These are phyloP conservation scores for Pelobates fuscus DNA, from an alignment of 2,113 vertebrate species.

Conservation along the genomic window DNA sequence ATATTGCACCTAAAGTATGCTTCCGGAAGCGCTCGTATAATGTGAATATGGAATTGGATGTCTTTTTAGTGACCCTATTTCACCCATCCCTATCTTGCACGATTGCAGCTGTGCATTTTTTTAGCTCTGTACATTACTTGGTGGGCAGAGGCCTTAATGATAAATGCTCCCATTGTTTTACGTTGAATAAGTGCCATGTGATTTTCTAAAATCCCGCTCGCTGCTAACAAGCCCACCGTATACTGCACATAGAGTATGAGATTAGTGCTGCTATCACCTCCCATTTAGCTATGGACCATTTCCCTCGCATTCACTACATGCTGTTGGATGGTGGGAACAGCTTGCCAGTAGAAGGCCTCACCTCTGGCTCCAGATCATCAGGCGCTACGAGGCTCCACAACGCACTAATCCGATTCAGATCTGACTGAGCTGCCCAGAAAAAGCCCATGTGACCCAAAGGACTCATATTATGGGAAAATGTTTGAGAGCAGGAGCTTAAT, in stretches of 20 bases:
- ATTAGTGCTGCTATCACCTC: constrained; percentile 79
- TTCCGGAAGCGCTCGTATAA: no score
- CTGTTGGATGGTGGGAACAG: constrained; percentile 81
- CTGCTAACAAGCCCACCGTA: constrained; percentile 77
- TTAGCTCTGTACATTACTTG: constrained; percentile 10
- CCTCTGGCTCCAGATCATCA: constrained; percentile 54
- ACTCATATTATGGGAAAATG: constrained; percentile 51
- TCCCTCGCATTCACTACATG: constrained; percentile 72
- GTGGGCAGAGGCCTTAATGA: constrained; percentile 47
- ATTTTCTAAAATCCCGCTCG: constrained; percentile 70
- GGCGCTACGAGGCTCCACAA: constrained; percentile 48
- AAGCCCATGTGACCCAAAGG: constrained; percentile 57
- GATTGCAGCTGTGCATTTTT: constrained; percentile 25
- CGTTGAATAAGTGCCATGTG: constrained; percentile 78
- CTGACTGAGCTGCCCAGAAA: constrained; percentile 36
- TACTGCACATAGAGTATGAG: constrained; percentile 76
- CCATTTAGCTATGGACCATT: constrained; percentile 83
- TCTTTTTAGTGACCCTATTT: constrained; percentile 6
- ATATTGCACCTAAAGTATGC: no score
- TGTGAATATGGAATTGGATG: no score
- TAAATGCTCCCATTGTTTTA: constrained; percentile 77
- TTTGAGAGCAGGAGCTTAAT: constrained; percentile 19
- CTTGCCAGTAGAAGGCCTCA: constrained; percentile 50
- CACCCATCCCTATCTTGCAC: not conserved
- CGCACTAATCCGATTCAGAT: constrained; percentile 66